phyloP scores from a whole-genome alignment of 2,113 vertebrate species.

The Tenebrosternarchus preto region DNA sequence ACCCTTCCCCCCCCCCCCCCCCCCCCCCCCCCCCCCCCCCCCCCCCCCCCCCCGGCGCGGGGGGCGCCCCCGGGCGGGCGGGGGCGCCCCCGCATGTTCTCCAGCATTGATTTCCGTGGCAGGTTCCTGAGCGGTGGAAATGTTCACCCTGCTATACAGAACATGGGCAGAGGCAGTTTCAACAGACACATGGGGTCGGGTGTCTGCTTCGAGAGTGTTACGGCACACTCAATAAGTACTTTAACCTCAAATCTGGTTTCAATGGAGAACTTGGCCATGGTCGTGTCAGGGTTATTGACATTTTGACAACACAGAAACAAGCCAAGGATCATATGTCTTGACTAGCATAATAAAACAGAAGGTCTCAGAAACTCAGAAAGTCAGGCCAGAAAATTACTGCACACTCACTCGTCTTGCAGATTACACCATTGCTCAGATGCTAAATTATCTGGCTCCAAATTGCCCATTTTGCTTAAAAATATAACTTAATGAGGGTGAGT shows the following conservation, averaged over 20 bases:
- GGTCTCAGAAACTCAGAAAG: slow-evolving; percentile 6
- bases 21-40: too few relatives aligned
- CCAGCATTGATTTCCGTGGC: too few relatives aligned
- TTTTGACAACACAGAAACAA: neutral
- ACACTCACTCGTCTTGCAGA: slow-evolving; percentile 9
- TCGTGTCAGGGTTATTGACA: neutral
- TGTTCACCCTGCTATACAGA: too few relatives aligned
- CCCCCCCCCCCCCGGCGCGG: too few relatives aligned
- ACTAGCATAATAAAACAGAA: too few relatives aligned
- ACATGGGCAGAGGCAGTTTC: too few relatives aligned
- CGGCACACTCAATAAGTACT: neutral
- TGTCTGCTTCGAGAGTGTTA: neutral
- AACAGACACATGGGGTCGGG: too few relatives aligned
- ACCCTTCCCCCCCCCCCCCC: too few relatives aligned
- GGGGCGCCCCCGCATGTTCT: too few relatives aligned
- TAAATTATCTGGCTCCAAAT: slow-evolving; percentile 41
- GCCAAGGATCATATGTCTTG: neutral
- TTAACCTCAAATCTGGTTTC: neutral
- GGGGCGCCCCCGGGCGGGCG: too few relatives aligned
- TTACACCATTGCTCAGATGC: neutral
- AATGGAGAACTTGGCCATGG: neutral
- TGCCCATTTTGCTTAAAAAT: slow-evolving; percentile 33
- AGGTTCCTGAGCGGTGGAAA: too few relatives aligned
- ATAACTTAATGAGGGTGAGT: slow-evolving; percentile 30
- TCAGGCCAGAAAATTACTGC: neutral